phyloP scores from a whole-genome alignment of 2,888 invertebrate genomes.

The Fragum sueziense region DNA sequence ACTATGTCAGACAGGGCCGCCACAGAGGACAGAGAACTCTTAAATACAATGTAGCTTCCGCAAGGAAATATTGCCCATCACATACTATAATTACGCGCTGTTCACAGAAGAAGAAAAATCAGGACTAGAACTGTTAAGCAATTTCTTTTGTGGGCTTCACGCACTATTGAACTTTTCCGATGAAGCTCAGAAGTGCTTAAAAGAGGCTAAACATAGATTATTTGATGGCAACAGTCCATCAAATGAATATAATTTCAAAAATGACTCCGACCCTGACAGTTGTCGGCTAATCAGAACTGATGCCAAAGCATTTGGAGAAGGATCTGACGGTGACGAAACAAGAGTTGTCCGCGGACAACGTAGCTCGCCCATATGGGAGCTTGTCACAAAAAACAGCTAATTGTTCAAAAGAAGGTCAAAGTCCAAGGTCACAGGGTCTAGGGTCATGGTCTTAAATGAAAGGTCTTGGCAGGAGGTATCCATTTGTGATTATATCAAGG shows the following conservation, averaged over 20 bases:
- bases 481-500: too few species aligned
- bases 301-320: constrained; percentile 47
- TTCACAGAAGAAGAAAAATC: constrained; percentile 26
- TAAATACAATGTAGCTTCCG: constrained; percentile 18
- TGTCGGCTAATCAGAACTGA: too few species aligned
- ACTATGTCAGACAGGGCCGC: constrained; percentile 50
- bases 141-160: constrained; percentile 45
- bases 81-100: constrained; percentile 8
- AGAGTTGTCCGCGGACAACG: too few species aligned
- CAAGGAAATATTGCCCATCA: constrained; percentile 17
- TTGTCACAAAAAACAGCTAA: too few species aligned
- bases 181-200: constrained; percentile 4
- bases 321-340: constrained; percentile 30
- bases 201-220: constrained; percentile 4
- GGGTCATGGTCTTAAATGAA: too few species aligned
- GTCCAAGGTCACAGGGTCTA: too few species aligned
- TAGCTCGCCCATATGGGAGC: too few species aligned
- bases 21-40: constrained; percentile 43
- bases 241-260: background rate
- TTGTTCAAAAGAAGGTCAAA: too few species aligned
- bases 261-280: too few species aligned
- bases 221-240: background rate
- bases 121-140: background rate
- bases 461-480: too few species aligned
- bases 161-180: constrained; percentile 34